Evolutionary conservation across 2,113 vertebrate species (phyloP), one percentile per base, ranked within the genome.

Genomic region (Lota lota): DNA sequence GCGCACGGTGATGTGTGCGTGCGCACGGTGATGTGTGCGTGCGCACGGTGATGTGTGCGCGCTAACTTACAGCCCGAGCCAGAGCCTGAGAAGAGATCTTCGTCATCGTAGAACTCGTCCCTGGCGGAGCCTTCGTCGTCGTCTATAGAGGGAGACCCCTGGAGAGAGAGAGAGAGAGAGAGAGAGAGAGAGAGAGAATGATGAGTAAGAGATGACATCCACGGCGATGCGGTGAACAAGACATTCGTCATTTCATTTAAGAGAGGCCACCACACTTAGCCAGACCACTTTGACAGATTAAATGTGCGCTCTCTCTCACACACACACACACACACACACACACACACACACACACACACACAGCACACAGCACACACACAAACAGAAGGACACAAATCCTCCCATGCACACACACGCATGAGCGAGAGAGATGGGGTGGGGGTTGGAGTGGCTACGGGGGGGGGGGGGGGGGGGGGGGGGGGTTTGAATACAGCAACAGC

Each of bases 81-180:
- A 0, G 92, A 93, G 81, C 92, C 92, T 1, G 92, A 93, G 85
- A 89, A 92, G 58, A 90, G 84, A 76, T 93, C 92, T 68, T 93
- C 92, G 1, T 93, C 92, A 11, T 93, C 92, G 3, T 77, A 88
- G 77, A 90, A 86, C 3, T 86, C 91, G 22, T 90, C 85, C 73
- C 78, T 82, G 28, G 91, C 79, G 2, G 92, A 92, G n/a, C 87
- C 81, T 71, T 93, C 92, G 17, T 86, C 92, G 17, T 86, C 83
- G 69, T 92, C 91, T 0, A 73, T 63, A 22, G 76, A 69, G 5
- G 72, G 79, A 18, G 78, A 77, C 74, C 79, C 88, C 92, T 93
- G 76, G 77, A 20, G 71, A 65, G 71, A 77, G 22, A 82, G 74
- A 59, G 19, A 61, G 3, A 22, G n/a, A 61, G 63, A 36, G 16